phyloP scores from a whole-genome alignment of 2,113 vertebrate genomes.

The Nothobranchius kuhntae region DNA sequence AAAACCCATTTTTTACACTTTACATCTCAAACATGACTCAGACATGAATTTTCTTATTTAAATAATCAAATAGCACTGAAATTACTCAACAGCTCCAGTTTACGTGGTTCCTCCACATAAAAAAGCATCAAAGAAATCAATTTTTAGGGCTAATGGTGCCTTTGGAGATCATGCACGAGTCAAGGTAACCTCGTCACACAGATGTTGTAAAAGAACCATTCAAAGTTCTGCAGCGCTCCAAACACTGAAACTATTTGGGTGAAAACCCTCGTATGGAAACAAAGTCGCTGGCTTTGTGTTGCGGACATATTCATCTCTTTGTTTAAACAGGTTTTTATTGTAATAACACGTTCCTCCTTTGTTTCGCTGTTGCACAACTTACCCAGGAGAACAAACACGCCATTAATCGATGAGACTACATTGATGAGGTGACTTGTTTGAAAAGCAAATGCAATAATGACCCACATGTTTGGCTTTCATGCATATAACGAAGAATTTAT shows the following conservation, averaged over 20 bases:
- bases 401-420: slow-evolving; percentile 37
- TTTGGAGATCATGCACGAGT: neutral
- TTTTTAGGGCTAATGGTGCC: neutral
- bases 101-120: too few species aligned
- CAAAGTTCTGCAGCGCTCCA: slow-evolving; percentile 10
- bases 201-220: slow-evolving; percentile 18
- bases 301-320: neutral
- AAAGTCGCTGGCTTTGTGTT: slow-evolving; percentile 27
- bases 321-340: slow-evolving; percentile 50
- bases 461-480: slow-evolving; percentile 56
- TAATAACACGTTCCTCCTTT: slow-evolving; percentile 46
- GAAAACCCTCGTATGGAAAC: slow-evolving; percentile 20
- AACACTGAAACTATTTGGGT: slow-evolving; percentile 35
- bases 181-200: slow-evolving; percentile 4
- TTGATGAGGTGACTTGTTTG: slow-evolving; percentile 73
- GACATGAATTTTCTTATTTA: neutral
- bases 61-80: too few species aligned
- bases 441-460: slow-evolving; percentile 57
- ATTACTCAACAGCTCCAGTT: too few species aligned
- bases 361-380: slow-evolving; percentile 37
- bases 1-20: neutral
- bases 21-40: neutral
- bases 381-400: slow-evolving; percentile 31
- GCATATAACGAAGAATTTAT: slow-evolving; percentile 68
- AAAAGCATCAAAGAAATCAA: neutral